A percentile compares a stretch with the other conserved stretches of the same genome.
Evolutionary conservation across 1,140 invertebrate species (phyloP).

Genomic region (Psilanteris sp.): DNA sequence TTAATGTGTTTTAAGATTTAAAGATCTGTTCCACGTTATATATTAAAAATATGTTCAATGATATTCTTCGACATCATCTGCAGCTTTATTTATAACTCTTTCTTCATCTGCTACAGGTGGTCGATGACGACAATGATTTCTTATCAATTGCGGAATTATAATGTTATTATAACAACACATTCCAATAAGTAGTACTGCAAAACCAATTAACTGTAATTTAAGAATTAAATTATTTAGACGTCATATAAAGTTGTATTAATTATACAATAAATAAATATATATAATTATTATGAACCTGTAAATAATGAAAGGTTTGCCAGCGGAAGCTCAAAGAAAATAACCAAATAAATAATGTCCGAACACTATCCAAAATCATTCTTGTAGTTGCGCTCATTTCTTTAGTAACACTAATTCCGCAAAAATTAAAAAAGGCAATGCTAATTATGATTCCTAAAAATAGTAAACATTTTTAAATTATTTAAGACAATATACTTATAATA

Average conservation of each 20-base stretch:
- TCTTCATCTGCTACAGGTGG: conserved; percentile 66
- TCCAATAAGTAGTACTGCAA: conserved; percentile 85
- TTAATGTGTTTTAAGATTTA: no score
- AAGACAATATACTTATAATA: no score
- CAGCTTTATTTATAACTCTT: conserved; percentile 72
- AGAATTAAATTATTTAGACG: conserved; percentile 34
- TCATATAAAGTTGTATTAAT: no score
- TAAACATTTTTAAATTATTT: no score
- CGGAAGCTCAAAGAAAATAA: conserved; percentile 85
- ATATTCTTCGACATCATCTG: conserved; percentile 71
- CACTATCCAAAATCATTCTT: conserved; percentile 94
- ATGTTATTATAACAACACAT: conserved; percentile 90
- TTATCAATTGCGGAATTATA: conserved; percentile 78
- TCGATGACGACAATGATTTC: conserved; percentile 70
- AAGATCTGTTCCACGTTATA: no score
- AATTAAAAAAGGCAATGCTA: conserved; percentile 98
- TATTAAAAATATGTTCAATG: conserved; percentile 21
- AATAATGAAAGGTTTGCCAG: conserved; percentile 90
- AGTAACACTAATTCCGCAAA: conserved; percentile 96
- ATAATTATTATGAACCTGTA: no score
- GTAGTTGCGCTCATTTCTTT: conserved; percentile 96
- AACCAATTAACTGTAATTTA: conserved; percentile 84
- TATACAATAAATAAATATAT: no score
- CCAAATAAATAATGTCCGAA: conserved; percentile 95
- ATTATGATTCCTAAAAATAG: conserved; percentile 91